Evolutionary conservation across 2,113 vertebrate genomes (phyloP).

Genomic region (Regulus satrapa): DNA sequence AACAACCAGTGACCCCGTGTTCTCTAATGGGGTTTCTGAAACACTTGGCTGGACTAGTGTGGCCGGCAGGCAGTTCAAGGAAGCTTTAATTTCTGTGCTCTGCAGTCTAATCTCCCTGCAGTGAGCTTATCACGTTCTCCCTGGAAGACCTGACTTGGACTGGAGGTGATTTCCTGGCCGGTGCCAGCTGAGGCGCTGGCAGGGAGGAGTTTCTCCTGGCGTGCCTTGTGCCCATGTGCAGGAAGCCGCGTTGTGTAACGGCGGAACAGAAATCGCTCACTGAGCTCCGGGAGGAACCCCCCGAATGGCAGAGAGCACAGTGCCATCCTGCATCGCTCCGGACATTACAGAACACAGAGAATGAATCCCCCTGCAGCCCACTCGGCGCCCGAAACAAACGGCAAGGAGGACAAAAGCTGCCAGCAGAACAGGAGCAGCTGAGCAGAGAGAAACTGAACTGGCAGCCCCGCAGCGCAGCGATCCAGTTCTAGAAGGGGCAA

Average conservation of each 20-base stretch:
- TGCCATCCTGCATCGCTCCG: fast-evolving
- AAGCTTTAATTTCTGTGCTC: neutral
- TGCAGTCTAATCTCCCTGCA: neutral
- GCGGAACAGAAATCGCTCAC: slow-evolving; percentile 3
- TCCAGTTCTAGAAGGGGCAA: neutral
- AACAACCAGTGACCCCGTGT: neutral
- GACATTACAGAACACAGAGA: neutral
- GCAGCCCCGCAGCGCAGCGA: neutral
- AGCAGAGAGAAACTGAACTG: slow-evolving; percentile 50
- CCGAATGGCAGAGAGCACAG: fast-evolving
- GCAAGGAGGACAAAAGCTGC: neutral
- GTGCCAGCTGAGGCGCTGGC: neutral
- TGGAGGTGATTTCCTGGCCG: neutral
- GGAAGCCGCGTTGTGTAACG: slow-evolving; percentile 42
- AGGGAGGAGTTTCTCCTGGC: neutral
- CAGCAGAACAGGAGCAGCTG: neutral
- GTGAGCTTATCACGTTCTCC: neutral
- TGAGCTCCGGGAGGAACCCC: neutral
- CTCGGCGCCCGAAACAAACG: neutral
- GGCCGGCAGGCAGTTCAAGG: neutral
- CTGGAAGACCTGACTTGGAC: neutral
- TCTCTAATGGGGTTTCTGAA: neutral
- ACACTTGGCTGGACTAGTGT: neutral
- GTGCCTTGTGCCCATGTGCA: neutral
- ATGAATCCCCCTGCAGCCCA: neutral